Conservation (phyloP, 2,113 vertebrate species). For the Forbesichthys agassizii region DNA sequence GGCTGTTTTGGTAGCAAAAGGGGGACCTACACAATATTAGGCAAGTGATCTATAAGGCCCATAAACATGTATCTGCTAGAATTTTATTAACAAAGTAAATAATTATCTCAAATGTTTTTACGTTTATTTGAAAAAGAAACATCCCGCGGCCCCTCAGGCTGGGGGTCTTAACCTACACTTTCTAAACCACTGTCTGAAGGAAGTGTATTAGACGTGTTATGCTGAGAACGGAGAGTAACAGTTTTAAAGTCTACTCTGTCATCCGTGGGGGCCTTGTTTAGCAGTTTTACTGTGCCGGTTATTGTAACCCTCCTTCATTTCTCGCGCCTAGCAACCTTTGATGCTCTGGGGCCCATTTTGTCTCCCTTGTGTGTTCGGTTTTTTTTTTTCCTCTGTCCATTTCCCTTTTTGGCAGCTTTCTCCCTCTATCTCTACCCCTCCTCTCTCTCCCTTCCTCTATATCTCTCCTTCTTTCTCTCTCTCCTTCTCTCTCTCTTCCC, state of each 20-base stretch:
- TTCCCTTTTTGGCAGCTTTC: constrained; percentile 17
- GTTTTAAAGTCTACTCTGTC: constrained; percentile 51
- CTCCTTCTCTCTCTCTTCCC: constrained; percentile 22
- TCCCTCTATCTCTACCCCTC: constrained; percentile 35
- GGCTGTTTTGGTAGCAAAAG: too few relatives aligned
- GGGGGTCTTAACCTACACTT: too few relatives aligned
- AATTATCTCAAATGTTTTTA: too few relatives aligned
- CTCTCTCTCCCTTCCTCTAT: constrained; percentile 34
- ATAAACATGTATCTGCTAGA: too few relatives aligned
- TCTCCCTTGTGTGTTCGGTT: constrained; percentile 52
- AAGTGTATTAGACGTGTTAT: constrained; percentile 38
- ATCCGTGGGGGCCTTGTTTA: constrained; percentile 61
- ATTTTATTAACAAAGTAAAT: too few relatives aligned
- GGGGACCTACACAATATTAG: too few relatives aligned
- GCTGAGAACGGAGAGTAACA: constrained; percentile 20
- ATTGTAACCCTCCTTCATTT: constrained; percentile 72
- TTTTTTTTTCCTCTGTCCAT: constrained; percentile 16
- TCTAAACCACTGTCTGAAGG: constrained; percentile 24
- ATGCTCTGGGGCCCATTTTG: constrained; percentile 72
- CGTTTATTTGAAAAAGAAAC: too few relatives aligned
- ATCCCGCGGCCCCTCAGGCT: too few relatives aligned
- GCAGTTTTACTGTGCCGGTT: constrained; percentile 56
- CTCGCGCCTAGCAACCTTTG: constrained; percentile 80
- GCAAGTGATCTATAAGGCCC: too few relatives aligned
- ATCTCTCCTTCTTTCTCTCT: constrained; percentile 48